phyloP scores from a whole-genome alignment of 2,888 invertebrate genomes.

The Eulithis testata region DNA sequence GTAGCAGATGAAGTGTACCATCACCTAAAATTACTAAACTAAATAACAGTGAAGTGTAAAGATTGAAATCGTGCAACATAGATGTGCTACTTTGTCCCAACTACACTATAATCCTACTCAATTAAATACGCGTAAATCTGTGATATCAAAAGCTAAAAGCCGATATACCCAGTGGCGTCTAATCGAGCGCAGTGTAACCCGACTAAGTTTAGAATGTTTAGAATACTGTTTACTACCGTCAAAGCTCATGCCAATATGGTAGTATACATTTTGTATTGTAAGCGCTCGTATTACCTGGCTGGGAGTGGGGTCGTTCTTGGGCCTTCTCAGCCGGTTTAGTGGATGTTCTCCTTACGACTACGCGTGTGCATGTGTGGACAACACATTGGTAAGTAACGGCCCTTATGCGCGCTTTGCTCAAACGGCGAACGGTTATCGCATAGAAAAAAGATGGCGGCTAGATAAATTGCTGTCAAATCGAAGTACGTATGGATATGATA shows the following conservation, averaged over 20 bases:
- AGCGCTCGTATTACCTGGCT: conserved; percentile 84
- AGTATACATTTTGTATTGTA: conserved; percentile 69
- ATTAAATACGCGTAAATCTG: conserved; percentile 38
- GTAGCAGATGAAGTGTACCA: conserved; percentile 52
- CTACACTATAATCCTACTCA: conserved; percentile 52
- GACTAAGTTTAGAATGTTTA: conserved; percentile 54
- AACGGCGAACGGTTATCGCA: conserved; percentile 58
- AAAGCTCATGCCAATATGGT: conserved; percentile 76
- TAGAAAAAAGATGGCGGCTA: background rate
- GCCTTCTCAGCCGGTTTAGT: conserved; percentile 85
- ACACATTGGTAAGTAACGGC: conserved; percentile 80
- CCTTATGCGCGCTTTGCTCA: conserved; percentile 61
- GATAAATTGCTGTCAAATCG: background rate
- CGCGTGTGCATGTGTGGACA: conserved; percentile 84
- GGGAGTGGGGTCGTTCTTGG: conserved; percentile 84
- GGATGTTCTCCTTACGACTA: conserved; percentile 85
- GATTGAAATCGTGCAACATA: conserved; percentile 70
- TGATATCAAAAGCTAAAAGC: conserved; percentile 52
- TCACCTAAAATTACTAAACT: conserved; percentile 58
- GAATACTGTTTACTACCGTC: conserved; percentile 64
- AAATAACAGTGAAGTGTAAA: conserved; percentile 48
- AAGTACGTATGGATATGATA: background rate
- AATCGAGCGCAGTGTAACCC: conserved; percentile 73
- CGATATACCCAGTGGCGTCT: conserved; percentile 48
- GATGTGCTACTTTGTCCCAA: conserved; percentile 69